Percentiles rank a stretch among this genome's conserved stretches.
These are phyloP conservation scores for Apteryx mantelli DNA, from an alignment of 2,113 vertebrate genomes.

Conservation along the genomic window DNA sequence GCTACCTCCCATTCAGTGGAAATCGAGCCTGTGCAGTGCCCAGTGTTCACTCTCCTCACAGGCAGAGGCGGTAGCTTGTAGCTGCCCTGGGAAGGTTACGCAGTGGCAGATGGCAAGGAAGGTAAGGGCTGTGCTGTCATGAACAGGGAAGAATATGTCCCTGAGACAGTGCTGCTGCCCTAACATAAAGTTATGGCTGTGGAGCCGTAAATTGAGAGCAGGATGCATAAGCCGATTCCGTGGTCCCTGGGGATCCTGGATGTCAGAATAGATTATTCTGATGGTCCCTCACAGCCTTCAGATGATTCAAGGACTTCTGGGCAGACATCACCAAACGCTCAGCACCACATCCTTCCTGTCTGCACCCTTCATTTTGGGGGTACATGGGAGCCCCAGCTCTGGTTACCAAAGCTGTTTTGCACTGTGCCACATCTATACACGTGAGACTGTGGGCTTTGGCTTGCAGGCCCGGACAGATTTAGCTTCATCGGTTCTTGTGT, in stretches of 20 bases:
- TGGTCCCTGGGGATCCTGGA: not conserved
- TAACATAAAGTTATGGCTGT: not conserved
- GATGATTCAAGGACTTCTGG: not conserved
- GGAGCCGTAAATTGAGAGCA: not conserved
- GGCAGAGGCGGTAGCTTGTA: not conserved
- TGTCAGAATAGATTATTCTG: not conserved
- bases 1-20: not conserved
- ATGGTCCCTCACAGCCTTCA: not conserved
- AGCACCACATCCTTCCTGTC: not conserved
- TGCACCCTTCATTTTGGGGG: not conserved
- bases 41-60: not conserved
- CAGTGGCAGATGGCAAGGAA: not conserved
- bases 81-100: not conserved
- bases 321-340: not conserved
- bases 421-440: not conserved
- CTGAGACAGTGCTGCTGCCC: not conserved
- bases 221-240: not conserved
- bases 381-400: not conserved
- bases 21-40: not conserved
- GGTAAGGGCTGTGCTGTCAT: not conserved
- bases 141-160: not conserved
- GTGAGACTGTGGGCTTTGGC: not conserved
- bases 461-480: fast-evolving
- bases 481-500: not conserved
- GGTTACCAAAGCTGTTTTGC: not conserved